phyloP scores from a whole-genome alignment of 2,797 vertebrate genomes.

The Rhinoraja longicauda region DNA sequence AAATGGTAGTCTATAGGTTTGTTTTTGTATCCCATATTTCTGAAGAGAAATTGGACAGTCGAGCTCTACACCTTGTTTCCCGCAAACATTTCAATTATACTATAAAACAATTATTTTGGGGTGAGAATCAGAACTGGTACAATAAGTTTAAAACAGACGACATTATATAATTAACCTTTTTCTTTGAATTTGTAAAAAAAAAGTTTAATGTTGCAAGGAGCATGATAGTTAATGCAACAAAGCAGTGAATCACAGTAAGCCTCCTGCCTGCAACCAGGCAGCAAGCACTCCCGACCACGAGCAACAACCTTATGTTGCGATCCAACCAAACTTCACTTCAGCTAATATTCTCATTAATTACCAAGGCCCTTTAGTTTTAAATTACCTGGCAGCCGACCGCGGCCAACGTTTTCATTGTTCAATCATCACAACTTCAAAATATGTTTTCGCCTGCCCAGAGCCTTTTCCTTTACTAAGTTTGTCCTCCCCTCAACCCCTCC shows the following conservation, averaged over 20 bases:
- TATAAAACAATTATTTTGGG: too few species aligned
- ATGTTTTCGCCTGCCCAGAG: neutral
- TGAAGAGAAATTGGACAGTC: neutral
- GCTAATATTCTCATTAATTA: neutral
- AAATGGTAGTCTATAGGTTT: neutral
- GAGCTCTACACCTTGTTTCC: neutral
- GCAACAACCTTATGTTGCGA: neutral
- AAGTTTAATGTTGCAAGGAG: neutral
- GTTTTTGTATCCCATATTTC: neutral
- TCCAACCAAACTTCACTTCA: neutral
- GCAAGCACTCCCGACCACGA: neutral
- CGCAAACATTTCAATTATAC: neutral
- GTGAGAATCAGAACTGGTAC: neutral
- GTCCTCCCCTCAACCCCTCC: too few species aligned
- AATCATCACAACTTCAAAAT: neutral
- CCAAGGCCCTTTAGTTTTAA: neutral
- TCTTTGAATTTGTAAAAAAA: too few species aligned
- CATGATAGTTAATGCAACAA: too few species aligned
- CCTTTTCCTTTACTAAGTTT: neutral
- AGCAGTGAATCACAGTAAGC: neutral
- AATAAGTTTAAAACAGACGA: neutral
- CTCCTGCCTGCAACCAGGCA: neutral
- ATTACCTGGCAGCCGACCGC: neutral
- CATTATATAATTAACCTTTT: too few species aligned
- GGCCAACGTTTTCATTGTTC: neutral